Evolutionary conservation across 2,797 vertebrate species (phyloP).

Genomic region (Hydrophis major): DNA sequence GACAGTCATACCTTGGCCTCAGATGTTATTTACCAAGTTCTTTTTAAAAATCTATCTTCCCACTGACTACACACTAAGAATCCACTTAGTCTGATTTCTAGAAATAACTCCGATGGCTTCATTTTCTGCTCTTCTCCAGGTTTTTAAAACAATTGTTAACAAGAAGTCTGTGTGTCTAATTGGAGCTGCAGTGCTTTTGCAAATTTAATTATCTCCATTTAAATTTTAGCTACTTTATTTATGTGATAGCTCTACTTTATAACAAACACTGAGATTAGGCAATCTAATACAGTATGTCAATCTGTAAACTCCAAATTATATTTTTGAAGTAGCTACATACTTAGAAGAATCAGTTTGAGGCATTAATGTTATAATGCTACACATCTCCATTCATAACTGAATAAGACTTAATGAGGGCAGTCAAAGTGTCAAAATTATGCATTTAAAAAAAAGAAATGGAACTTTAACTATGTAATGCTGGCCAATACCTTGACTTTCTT

Average conservation of each 20-base stretch:
- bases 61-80: conserved; percentile 49
- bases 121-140: conserved; percentile 6
- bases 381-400: not conserved
- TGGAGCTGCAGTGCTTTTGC: conserved; percentile 37
- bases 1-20: conserved; percentile 70
- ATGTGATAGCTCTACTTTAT: conserved; percentile 42
- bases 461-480: not conserved
- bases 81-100: conserved; percentile 44
- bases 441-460: not conserved
- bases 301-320: conserved; percentile 49
- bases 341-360: conserved; percentile 55
- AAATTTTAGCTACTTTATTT: conserved; percentile 33
- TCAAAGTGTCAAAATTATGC: not conserved
- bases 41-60: conserved; percentile 55
- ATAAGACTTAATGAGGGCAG: not conserved
- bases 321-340: conserved; percentile 57
- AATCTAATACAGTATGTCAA: conserved; percentile 48
- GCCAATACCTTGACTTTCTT: not conserved
- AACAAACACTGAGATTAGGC: conserved; percentile 4
- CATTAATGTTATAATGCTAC: not conserved
- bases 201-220: conserved; percentile 8
- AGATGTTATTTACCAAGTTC: conserved; percentile 59
- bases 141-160: conserved; percentile 22
- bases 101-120: not conserved
- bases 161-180: conserved; percentile 35